A percentile compares a stretch with the other conserved stretches of the same genome.
These are phyloP conservation scores for Equus quagga DNA, from an alignment of 2,113 vertebrate genomes.

Conservation along the genomic window DNA sequence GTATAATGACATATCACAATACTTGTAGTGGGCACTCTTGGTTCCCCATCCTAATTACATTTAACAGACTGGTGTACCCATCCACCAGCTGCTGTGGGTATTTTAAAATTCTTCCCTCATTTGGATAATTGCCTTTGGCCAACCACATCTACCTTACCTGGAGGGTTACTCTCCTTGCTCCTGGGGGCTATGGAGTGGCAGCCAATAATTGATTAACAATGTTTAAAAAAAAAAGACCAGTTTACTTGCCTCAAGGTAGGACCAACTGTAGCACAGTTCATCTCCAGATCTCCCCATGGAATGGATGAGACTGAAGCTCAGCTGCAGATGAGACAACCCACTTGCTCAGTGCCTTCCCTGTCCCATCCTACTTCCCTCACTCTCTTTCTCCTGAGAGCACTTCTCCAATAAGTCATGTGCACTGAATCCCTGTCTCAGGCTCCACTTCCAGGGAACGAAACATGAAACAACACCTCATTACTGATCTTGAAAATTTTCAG, in stretches of 20 bases:
- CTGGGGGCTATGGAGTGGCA: background rate
- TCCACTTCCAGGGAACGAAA: background rate
- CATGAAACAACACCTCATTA: background rate
- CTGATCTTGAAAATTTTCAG: constrained; percentile 5
- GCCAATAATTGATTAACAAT: background rate
- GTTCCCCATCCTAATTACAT: background rate
- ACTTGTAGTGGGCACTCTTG: background rate
- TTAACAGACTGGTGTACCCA: background rate
- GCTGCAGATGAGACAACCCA: background rate
- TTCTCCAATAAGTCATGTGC: background rate
- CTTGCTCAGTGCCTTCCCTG: background rate
- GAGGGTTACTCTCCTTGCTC: background rate
- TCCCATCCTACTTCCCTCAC: background rate
- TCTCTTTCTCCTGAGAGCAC: background rate
- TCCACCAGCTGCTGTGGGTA: background rate
- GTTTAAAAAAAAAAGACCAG: background rate
- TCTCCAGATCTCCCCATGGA: background rate
- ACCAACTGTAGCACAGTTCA: background rate
- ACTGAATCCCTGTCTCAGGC: background rate
- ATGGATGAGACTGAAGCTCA: background rate
- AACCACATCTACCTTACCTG: background rate
- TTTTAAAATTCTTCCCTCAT: background rate
- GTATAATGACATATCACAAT: background rate
- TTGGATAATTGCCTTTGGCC: background rate
- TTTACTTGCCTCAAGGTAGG: background rate